Conservation (phyloP, 2,888 invertebrate species). For the Epinotia ramella region DNA sequence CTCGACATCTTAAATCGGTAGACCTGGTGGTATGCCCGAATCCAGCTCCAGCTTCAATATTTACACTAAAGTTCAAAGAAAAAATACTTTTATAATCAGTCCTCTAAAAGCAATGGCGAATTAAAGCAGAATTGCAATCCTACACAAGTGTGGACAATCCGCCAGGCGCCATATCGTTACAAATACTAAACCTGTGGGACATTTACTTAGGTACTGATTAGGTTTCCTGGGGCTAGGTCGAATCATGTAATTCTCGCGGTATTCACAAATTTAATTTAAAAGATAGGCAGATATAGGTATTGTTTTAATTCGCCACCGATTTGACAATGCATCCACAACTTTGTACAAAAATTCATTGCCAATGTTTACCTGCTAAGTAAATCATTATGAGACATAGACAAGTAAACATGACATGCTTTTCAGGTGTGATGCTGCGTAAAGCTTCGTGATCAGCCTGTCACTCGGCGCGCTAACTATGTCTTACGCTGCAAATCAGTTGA, state of each 20-base stretch:
- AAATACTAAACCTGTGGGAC: background rate
- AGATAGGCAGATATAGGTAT: background rate
- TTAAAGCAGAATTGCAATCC: slow-evolving; percentile 30
- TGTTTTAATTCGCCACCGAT: slow-evolving; percentile 55
- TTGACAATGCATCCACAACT: slow-evolving; percentile 65
- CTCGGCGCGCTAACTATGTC: background rate
- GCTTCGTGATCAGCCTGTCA: background rate
- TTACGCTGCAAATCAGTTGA: background rate
- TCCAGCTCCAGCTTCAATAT: slow-evolving; percentile 63
- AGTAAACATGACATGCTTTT: background rate
- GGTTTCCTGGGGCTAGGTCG: background rate
- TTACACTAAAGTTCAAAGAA: slow-evolving; percentile 73
- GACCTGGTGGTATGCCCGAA: slow-evolving; percentile 62
- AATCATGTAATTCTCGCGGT: background rate
- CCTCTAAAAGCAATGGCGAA: slow-evolving; percentile 52
- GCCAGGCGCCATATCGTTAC: background rate
- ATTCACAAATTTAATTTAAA: background rate
- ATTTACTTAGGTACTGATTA: background rate
- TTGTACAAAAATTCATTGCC: slow-evolving; percentile 80
- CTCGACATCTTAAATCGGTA: slow-evolving; percentile 64
- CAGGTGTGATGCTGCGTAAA: background rate
- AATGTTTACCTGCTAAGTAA: background rate
- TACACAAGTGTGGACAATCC: background rate
- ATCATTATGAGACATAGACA: background rate
- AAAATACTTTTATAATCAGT: slow-evolving; percentile 57